Evolutionary conservation across 2,888 invertebrate species (phyloP).

Genomic region (Pocota personata): DNA sequence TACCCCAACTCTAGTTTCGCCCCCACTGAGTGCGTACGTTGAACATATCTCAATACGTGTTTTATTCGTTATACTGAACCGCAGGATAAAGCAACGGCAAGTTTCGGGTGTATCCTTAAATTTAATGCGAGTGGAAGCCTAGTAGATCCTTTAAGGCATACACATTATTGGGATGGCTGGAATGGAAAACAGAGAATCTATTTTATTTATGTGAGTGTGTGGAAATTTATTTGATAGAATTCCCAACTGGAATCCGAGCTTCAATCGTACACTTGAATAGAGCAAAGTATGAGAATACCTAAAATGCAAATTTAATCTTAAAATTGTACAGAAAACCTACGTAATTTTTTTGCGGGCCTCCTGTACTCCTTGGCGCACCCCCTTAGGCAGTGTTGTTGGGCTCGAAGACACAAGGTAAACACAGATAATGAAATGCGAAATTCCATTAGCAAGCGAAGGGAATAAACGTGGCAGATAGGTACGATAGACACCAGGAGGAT

Average conservation of each 20-base stretch:
- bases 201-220: conserved; percentile 25
- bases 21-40: not conserved
- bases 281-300: conserved; percentile 24
- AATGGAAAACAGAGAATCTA: conserved; percentile 42
- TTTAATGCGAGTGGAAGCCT: conserved; percentile 46
- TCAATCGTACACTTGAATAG: conserved; percentile 52
- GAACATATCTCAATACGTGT: conserved; percentile 28
- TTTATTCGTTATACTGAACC: conserved; percentile 38
- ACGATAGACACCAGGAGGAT: not conserved
- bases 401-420: conserved; percentile 17
- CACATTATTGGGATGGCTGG: conserved; percentile 45
- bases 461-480: not conserved
- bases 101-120: conserved; percentile 55
- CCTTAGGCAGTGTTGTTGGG: not conserved
- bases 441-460: conserved; percentile 20
- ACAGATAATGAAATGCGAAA: conserved; percentile 42
- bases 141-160: conserved; percentile 56
- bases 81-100: conserved; percentile 25
- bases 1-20: conserved; percentile 5
- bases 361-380: not conserved
- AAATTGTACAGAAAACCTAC: conserved; percentile 51
- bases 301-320: conserved; percentile 68
- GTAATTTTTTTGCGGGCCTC: conserved; percentile 34
- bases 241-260: conserved; percentile 59
- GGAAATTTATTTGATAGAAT: conserved; percentile 49